Conservation (phyloP, 2,888 invertebrate species). For the Notocelia uddmanniana region DNA sequence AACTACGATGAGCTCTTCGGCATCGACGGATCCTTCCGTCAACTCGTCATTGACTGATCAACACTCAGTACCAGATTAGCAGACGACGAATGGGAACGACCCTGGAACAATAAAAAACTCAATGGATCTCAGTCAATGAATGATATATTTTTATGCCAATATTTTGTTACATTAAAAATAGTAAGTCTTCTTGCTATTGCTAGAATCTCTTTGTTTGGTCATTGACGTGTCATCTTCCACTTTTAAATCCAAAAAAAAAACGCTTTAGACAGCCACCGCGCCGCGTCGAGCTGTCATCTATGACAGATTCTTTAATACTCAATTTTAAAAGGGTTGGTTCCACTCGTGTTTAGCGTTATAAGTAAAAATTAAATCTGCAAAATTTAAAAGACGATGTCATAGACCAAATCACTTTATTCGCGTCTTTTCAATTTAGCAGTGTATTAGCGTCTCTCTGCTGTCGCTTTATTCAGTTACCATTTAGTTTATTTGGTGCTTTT, state of each 20-base stretch:
- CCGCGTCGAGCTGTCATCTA: no score
- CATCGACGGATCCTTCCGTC: conserved; percentile 95
- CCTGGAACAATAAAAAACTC: background rate
- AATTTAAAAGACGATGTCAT: conserved; percentile 45
- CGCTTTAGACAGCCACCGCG: no score
- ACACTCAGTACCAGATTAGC: conserved; percentile 22
- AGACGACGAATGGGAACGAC: conserved; percentile 21
- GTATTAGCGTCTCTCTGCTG: conserved; percentile 56
- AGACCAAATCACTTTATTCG: conserved; percentile 11
- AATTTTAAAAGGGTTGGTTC: conserved; percentile 11
- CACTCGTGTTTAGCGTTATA: conserved; percentile 4
- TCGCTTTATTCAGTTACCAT: conserved; percentile 70
- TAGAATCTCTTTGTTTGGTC: no score
- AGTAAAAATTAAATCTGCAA: conserved; percentile 28
- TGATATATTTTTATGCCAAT: no score
- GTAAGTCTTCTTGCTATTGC: no score
- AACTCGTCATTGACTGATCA: conserved; percentile 91
- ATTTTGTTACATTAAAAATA: no score
- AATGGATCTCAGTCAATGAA: background rate
- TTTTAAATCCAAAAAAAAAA: no score
- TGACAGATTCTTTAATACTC: background rate
- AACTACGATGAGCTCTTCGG: conserved; percentile 95
- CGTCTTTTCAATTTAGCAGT: conserved; percentile 44
- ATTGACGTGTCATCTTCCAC: no score
- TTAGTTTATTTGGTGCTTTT: conserved; percentile 52